Evolutionary conservation across 2,113 vertebrate genomes (phyloP).

Genomic region (Pollimyrus isidori): DNA sequence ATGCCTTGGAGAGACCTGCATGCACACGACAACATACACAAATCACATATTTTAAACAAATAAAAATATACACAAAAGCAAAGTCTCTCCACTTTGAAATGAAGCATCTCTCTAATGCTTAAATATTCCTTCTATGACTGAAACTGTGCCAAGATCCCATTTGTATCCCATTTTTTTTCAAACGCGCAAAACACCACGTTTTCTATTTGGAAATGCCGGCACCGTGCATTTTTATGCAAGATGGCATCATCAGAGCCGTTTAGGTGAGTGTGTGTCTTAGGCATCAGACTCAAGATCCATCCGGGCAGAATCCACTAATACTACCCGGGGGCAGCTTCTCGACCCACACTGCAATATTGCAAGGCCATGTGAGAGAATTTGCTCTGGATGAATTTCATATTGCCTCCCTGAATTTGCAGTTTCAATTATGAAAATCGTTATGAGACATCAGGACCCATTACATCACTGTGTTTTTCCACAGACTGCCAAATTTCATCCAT

Average conservation of each 20-base stretch:
- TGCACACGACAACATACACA: background rate
- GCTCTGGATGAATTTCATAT: background rate
- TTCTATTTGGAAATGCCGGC: background rate
- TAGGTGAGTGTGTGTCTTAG: background rate
- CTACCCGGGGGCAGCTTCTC: background rate
- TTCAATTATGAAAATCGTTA: conserved; percentile 3
- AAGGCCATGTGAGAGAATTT: background rate
- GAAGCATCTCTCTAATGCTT: background rate
- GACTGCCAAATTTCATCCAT: conserved; percentile 5
- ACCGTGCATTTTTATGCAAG: background rate
- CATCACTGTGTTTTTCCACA: background rate
- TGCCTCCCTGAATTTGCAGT: background rate
- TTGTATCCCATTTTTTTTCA: background rate
- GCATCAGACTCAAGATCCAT: background rate
- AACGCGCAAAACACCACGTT: background rate
- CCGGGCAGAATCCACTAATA: background rate
- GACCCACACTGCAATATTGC: background rate
- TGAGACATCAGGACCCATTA: background rate
- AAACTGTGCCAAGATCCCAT: background rate
- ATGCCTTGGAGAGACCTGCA: background rate
- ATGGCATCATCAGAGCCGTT: background rate
- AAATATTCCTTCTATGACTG: background rate
- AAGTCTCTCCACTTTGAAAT: background rate
- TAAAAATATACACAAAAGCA: background rate
- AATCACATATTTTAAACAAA: background rate